A percentile compares a stretch with the other conserved stretches of the same genome.
phyloP scores from a whole-genome alignment of 2,113 vertebrate genomes.

The Bos indicus region DNA sequence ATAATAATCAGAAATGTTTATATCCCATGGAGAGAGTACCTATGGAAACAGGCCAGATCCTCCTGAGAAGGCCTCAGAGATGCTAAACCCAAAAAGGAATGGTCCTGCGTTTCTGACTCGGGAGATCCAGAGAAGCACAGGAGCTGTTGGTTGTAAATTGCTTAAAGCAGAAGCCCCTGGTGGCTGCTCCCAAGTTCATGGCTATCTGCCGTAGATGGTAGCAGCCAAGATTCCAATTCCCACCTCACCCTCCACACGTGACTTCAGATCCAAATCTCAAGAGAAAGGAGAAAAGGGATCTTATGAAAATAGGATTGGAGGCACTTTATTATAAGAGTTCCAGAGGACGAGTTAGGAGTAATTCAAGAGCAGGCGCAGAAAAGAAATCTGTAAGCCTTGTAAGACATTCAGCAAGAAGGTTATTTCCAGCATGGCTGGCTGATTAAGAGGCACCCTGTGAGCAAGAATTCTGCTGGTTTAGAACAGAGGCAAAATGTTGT shows the following conservation, averaged over 20 bases:
- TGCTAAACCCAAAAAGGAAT: not conserved
- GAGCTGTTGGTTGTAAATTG: not conserved
- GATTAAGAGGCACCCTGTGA: not conserved
- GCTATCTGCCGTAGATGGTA: not conserved
- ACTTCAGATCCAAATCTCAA: not conserved
- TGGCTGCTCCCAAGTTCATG: not conserved
- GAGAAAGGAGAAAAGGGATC: not conserved
- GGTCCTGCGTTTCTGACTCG: not conserved
- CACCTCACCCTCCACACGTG: not conserved
- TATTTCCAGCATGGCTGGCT: not conserved
- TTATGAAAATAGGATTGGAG: not conserved
- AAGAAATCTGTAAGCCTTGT: not conserved
- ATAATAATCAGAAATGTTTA: slow-evolving; percentile 4
- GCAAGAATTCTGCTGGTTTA: not conserved
- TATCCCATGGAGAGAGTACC: not conserved
- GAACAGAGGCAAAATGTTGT: not conserved
- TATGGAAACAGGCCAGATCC: not conserved
- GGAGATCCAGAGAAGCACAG: not conserved
- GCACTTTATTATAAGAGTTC: not conserved
- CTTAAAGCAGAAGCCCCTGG: not conserved
- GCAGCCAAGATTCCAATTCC: not conserved
- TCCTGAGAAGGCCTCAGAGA: not conserved
- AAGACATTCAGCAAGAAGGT: not conserved
- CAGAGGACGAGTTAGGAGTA: not conserved
- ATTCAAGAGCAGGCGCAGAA: not conserved